These are phyloP conservation scores for Nothobranchius kuhntae DNA, from an alignment of 2,113 vertebrate species.

Conservation along the genomic window DNA sequence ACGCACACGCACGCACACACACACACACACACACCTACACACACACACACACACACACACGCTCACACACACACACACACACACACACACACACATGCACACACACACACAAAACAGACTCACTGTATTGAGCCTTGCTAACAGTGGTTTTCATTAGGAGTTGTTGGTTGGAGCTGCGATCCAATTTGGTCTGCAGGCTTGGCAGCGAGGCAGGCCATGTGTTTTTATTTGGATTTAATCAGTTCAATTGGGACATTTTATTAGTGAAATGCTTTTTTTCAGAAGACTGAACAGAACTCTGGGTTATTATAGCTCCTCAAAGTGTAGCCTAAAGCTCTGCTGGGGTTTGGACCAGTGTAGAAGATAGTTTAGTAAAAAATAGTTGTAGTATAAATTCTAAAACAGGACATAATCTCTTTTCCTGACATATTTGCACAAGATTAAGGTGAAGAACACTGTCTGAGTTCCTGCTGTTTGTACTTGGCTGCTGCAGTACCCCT, in stretches of 20 bases:
- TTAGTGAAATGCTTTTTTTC: constrained; percentile 59
- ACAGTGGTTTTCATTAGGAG: constrained; percentile 61
- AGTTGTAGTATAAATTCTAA: too few relatives aligned
- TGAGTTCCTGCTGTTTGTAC: too few relatives aligned
- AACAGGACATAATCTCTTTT: too few relatives aligned
- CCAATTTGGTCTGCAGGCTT: constrained; percentile 55
- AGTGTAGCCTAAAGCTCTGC: constrained; percentile 13
- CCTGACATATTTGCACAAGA: too few relatives aligned
- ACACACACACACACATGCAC: not conserved
- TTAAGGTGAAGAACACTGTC: too few relatives aligned
- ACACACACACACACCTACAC: constrained; percentile 7
- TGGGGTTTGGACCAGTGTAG: not conserved
- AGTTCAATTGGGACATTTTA: constrained; percentile 67
- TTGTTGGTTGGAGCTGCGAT: constrained; percentile 64
- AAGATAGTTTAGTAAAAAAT: not conserved
- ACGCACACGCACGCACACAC: too few relatives aligned
- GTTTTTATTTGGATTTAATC: constrained; percentile 72
- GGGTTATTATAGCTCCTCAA: constrained; percentile 50
- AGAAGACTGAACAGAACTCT: constrained; percentile 33
- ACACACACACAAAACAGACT: constrained; percentile 16
- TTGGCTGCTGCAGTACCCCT: too few relatives aligned
- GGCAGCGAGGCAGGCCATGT: constrained; percentile 42
- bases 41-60: constrained; percentile 11
- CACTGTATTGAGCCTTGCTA: constrained; percentile 38
- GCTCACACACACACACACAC: constrained; percentile 2